Percentiles rank a stretch among this genome's conserved stretches.
phyloP scores from a whole-genome alignment of 1,140 invertebrate genomes.

The Probaryconus sp. region DNA sequence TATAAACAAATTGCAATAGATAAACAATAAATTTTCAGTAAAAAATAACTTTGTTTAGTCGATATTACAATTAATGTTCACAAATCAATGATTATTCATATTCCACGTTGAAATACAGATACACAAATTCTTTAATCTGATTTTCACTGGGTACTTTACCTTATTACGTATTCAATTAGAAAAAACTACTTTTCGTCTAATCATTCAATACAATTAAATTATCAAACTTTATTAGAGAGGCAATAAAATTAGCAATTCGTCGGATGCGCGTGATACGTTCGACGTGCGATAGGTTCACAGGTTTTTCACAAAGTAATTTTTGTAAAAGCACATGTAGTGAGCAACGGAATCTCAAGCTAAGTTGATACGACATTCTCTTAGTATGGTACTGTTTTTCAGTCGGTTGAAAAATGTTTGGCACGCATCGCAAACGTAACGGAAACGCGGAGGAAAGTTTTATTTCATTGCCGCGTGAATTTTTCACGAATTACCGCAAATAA shows the following conservation, averaged over 20 bases:
- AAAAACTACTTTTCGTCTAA: too few relatives aligned
- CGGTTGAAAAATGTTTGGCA: conserved; percentile 1
- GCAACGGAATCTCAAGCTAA: conserved; percentile 6
- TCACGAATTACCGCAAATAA: conserved; percentile 52
- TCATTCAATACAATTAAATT: too few relatives aligned
- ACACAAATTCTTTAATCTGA: too few relatives aligned
- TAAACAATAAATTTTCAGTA: too few relatives aligned
- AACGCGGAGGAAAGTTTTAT: conserved; percentile 36
- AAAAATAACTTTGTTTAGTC: too few relatives aligned
- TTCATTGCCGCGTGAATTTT: conserved; percentile 47
- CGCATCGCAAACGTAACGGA: conserved; percentile 10
- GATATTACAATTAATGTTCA: too few relatives aligned
- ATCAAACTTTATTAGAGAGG: conserved; percentile 9
- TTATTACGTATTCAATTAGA: too few relatives aligned
- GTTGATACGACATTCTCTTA: neutral
- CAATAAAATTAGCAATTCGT: conserved; percentile 15
- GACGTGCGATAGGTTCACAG: neutral
- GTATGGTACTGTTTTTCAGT: conserved; percentile 29
- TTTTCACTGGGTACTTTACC: too few relatives aligned
- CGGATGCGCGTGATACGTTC: neutral
- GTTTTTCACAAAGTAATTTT: conserved; percentile 38
- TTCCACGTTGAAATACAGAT: too few relatives aligned
- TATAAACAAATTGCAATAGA: too few relatives aligned
- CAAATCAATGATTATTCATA: too few relatives aligned
- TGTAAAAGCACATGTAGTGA: conserved; percentile 27